Base-by-base conservation (phyloP, 2,888 invertebrate species). In the Synergus itoensis region DNA sequence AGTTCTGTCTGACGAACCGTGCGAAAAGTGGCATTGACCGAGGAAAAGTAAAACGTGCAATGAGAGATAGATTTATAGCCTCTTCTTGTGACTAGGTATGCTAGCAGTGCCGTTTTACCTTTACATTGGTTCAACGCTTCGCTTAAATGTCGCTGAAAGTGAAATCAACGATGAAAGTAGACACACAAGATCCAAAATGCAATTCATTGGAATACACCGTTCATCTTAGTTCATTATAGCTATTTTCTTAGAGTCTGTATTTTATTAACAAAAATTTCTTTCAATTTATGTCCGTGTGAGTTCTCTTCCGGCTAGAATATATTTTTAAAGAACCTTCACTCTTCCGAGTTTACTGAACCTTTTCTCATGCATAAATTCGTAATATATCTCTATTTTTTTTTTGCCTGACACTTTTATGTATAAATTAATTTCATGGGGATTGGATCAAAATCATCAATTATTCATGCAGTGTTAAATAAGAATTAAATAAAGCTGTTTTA, bases 81-180 rank as follows among this genome's bases (percentile, higher is more conserved):
- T 69, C 45, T 53, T 69, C 48, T 53, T 28, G 45, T 69, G 21
- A 21, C 43, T 14, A n/a, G n/a, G n/a, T n/a, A 8, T 64, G 64
- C 40, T 45, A 14, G 28, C 28, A 64, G n/a, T 65, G 48, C 48
- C 76, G 18, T 60, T 76, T 5, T 40, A 43, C 18, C 43, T 76
- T 60, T 60, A 60, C 18, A 60, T 14, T 5, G 41, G 11, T 53
- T 40, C 41, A 76, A 28, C 60, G 60, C 18, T 41, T 63, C 12
- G 4, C n/a, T 43, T 57, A 60, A 40, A 60, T 76, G 82, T 84
- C 86, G 85, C 86, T 87, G 87, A 89, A 89, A 89, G 89, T 89
- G 89, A 89, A 89, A 89, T 83, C 86, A 75, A 36, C 76, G 85
- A 89, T 84, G 87, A 89, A 89, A 89, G 89, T 89, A 83, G 88